These are phyloP conservation scores for Exaiptasia diaphana DNA, from an alignment of 64 coral and sea anemone species.

Conservation along the genomic window DNA sequence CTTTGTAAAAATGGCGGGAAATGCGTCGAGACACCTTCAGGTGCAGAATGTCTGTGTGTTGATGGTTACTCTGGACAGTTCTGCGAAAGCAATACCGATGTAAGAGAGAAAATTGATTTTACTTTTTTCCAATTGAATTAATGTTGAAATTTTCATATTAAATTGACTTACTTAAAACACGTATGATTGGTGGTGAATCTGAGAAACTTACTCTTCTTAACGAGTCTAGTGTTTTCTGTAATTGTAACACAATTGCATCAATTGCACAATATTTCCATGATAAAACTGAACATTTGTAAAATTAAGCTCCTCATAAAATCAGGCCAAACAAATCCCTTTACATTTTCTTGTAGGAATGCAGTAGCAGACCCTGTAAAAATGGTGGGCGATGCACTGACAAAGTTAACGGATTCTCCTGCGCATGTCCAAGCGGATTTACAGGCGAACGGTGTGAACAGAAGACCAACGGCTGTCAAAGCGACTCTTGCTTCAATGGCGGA, in stretches of 20 bases:
- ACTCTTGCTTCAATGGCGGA: constrained; percentile 73
- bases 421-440: constrained; percentile 59
- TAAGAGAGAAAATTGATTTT: constrained; percentile 26
- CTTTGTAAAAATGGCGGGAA: constrained; percentile 57
- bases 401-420: constrained; percentile 55
- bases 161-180: no score
- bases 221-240: no score
- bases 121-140: no score
- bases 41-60: constrained; percentile 62
- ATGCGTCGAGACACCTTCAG: constrained; percentile 70
- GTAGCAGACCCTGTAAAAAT: constrained; percentile 55
- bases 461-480: constrained; percentile 64
- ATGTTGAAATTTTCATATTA: no score
- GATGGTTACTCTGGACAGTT: constrained; percentile 75
- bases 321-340: neutral
- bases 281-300: neutral
- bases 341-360: constrained; percentile 66
- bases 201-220: no score
- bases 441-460: constrained; percentile 77
- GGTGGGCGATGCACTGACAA: constrained; percentile 72
- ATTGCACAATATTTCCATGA: no score
- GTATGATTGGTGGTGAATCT: no score
- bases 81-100: constrained; percentile 82
- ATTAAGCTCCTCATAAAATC: neutral
- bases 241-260: no score